Evolutionary conservation across 2,113 vertebrate species (phyloP).

Genomic region (Trinectes maculatus): DNA sequence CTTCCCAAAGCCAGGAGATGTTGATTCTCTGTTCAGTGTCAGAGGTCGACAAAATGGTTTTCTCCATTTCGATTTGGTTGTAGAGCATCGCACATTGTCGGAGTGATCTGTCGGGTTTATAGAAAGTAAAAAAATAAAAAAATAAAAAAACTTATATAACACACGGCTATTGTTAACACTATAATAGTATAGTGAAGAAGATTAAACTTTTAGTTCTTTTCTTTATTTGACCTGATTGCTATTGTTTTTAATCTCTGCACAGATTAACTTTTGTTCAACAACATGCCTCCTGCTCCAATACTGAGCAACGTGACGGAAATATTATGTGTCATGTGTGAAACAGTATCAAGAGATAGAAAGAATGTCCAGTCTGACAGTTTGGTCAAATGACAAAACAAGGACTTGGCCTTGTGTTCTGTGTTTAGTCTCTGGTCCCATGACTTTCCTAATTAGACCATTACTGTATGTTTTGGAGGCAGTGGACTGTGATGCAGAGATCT

Average conservation of each 20-base stretch:
- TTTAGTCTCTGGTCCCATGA: conserved; percentile 37
- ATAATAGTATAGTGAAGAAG: too few relatives aligned
- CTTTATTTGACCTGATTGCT: too few relatives aligned
- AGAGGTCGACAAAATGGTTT: conserved; percentile 13
- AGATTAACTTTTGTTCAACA: too few relatives aligned
- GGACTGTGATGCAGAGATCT: conserved; percentile 40
- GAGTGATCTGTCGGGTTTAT: too few relatives aligned
- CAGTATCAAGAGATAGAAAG: not conserved
- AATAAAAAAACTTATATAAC: too few relatives aligned
- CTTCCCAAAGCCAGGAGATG: not conserved
- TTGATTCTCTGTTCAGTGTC: conserved; percentile 17
- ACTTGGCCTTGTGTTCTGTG: conserved; percentile 26
- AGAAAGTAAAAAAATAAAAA: too few relatives aligned
- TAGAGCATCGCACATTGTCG: not conserved
- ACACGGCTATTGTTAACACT: too few relatives aligned
- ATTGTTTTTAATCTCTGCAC: too few relatives aligned
- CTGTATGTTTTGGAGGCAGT: conserved; percentile 50
- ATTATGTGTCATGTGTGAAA: not conserved
- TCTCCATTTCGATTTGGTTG: conserved; percentile 5
- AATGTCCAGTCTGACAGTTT: not conserved
- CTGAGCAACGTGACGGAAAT: not conserved
- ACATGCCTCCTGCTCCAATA: not conserved
- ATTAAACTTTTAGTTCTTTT: too few relatives aligned
- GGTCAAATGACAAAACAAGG: conserved; percentile 25
- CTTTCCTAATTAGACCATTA: conserved; percentile 49